These are phyloP conservation scores for Alectura lathami DNA, from an alignment of 2,113 vertebrate genomes.

Conservation along the genomic window DNA sequence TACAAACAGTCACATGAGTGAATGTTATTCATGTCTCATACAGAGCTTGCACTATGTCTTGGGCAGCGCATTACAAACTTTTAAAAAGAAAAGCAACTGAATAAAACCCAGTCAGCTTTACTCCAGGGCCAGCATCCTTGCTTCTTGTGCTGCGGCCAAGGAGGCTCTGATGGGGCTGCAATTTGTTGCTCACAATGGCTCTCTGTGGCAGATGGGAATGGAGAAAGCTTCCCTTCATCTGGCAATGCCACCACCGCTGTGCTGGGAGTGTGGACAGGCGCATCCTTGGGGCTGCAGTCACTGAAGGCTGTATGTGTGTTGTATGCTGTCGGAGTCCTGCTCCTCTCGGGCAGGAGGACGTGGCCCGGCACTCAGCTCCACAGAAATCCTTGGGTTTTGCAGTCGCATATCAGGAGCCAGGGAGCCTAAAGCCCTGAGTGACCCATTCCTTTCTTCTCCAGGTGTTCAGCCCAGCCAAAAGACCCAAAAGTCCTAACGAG, in stretches of 20 bases:
- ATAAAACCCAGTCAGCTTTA: neutral
- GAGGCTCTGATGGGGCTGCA: neutral
- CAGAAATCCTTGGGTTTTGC: neutral
- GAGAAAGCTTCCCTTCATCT: neutral
- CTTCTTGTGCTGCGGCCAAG: neutral
- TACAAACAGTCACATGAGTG: slow-evolving; percentile 38
- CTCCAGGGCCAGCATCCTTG: slow-evolving; percentile 2
- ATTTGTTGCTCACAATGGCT: neutral
- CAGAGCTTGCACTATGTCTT: slow-evolving; percentile 47
- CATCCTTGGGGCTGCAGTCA: neutral
- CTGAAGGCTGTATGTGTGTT: neutral
- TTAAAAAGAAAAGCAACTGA: slow-evolving; percentile 1
- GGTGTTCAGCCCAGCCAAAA: neutral
- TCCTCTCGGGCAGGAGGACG: neutral
- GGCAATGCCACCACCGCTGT: accelerated
- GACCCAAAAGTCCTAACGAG: accelerated
- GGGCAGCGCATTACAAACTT: neutral
- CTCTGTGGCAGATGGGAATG: neutral
- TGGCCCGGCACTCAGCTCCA: neutral
- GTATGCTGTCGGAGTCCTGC: neutral
- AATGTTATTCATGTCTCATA: slow-evolving; percentile 31
- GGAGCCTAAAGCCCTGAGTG: neutral
- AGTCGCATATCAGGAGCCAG: neutral
- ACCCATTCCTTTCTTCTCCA: neutral
- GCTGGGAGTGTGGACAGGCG: accelerated